phyloP scores from a whole-genome alignment of 2,888 invertebrate species.

The Napeogenes inachia region DNA sequence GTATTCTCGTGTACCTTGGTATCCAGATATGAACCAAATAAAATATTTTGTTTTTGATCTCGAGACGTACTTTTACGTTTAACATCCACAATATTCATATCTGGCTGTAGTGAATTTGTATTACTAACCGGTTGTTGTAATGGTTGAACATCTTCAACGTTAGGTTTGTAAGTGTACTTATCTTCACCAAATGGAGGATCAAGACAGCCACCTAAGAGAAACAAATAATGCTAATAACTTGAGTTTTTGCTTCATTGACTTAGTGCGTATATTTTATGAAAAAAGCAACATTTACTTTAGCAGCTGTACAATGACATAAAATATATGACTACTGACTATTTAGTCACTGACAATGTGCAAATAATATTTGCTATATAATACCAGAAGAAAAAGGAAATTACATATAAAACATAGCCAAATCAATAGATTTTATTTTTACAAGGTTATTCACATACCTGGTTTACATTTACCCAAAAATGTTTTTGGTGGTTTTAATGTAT shows the following conservation, averaged over 20 bases:
- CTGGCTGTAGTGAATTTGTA: neutral
- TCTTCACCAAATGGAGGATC: slow-evolving; percentile 67
- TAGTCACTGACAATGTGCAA: too few species aligned
- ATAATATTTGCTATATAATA: too few species aligned
- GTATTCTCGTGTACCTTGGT: slow-evolving; percentile 37
- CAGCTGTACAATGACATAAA: too few species aligned
- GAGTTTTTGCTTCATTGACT: too few species aligned
- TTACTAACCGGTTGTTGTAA: neutral
- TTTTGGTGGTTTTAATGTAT: slow-evolving; percentile 35
- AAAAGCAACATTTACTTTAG: too few species aligned
- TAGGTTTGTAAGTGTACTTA: slow-evolving; percentile 49
- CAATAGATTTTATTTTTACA: neutral
- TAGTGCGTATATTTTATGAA: too few species aligned
- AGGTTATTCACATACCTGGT: slow-evolving; percentile 47
- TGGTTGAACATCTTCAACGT: slow-evolving; percentile 9
- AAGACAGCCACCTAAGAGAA: slow-evolving; percentile 59
- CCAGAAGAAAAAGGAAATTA: too few species aligned
- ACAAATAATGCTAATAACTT: slow-evolving; percentile 3
- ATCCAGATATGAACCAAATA: neutral
- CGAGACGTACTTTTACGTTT: neutral
- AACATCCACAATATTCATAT: neutral
- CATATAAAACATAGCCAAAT: too few species aligned
- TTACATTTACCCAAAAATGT: slow-evolving; percentile 61
- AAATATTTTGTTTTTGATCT: neutral
- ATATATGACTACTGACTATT: too few species aligned